phyloP scores from a whole-genome alignment of 2,888 invertebrate genomes.

The Nephrotoma guestfalica region DNA sequence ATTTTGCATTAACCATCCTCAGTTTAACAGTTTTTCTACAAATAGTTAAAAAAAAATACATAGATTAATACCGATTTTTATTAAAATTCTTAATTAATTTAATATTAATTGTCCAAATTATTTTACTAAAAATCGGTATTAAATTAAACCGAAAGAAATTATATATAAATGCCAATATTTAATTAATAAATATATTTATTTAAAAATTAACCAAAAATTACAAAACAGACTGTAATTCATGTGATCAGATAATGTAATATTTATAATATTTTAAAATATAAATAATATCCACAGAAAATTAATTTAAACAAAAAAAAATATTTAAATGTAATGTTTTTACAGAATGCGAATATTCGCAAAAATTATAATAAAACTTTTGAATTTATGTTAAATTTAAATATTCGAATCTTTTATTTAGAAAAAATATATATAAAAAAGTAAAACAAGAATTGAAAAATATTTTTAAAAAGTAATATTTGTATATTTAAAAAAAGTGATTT shows the following conservation, averaged over 20 bases:
- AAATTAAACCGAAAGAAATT: not conserved
- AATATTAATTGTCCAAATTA: not conserved
- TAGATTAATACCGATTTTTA: not conserved
- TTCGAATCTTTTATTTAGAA: not conserved
- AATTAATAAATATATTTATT: not conserved
- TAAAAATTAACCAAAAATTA: conserved; percentile 6
- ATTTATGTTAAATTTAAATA: conserved; percentile 4
- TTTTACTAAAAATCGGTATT: not conserved
- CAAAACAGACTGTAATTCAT: conserved; percentile 12
- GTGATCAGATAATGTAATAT: conserved; percentile 13
- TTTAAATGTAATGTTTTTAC: conserved; percentile 4
- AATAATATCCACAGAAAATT: conserved; percentile 8
- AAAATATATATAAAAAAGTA: not conserved
- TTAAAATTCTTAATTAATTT: not conserved
- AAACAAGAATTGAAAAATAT: not conserved
- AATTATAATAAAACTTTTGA: not conserved
- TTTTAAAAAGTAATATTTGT: conserved; percentile 3
- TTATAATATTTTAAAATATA: conserved; percentile 9
- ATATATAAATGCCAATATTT: not conserved
- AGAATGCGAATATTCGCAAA: conserved; percentile 2
- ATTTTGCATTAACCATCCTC: conserved; percentile 6
- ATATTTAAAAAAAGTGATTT: not conserved
- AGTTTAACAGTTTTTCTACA: not conserved
- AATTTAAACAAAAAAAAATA: not conserved
- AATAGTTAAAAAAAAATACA: not conserved